Percentiles rank a stretch among this genome's conserved stretches.
These are phyloP conservation scores for Laticauda colubrina DNA, from an alignment of 2,113 vertebrate genomes.

Conservation along the genomic window DNA sequence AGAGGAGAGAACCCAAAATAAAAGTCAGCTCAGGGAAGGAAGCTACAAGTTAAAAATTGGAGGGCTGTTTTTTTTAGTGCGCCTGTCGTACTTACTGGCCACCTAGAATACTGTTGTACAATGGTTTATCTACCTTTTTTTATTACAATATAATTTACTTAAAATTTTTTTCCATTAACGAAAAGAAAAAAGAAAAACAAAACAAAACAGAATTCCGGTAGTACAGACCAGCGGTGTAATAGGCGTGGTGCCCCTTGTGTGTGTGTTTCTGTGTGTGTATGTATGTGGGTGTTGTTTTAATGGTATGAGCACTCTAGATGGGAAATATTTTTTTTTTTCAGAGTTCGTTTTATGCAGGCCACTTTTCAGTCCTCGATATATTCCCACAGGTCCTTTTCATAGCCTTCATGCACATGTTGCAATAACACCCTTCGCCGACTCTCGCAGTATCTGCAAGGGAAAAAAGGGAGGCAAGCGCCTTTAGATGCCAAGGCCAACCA, in stretches of 20 bases:
- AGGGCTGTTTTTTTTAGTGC: slow-evolving; percentile 72
- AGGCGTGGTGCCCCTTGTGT: slow-evolving; percentile 67
- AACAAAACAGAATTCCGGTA: slow-evolving; percentile 80
- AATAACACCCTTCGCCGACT: slow-evolving; percentile 97
- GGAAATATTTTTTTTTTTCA: slow-evolving; percentile 77
- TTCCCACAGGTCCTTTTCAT: slow-evolving; percentile 99
- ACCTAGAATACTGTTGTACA: slow-evolving; percentile 99
- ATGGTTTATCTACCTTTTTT: slow-evolving; percentile 88
- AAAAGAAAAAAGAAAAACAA: slow-evolving; percentile 35
- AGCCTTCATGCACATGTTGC: slow-evolving; percentile 99
- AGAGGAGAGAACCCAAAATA: slow-evolving; percentile 64
- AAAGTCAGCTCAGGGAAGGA: slow-evolving; percentile 76
- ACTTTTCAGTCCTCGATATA: slow-evolving; percentile 98
- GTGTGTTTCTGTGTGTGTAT: not conserved
- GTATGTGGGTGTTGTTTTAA: slow-evolving; percentile 73
- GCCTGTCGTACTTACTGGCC: slow-evolving; percentile 84
- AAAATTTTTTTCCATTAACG: slow-evolving; percentile 87
- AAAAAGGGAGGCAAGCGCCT: not conserved
- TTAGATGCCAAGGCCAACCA: not conserved
- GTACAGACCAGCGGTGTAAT: slow-evolving; percentile 83
- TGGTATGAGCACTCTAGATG: slow-evolving; percentile 93
- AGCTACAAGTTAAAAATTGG: slow-evolving; percentile 88
- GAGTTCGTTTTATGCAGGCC: slow-evolving; percentile 85
- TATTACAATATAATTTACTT: slow-evolving; percentile 99
- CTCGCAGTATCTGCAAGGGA: slow-evolving; percentile 93